Evolutionary conservation across 1,140 invertebrate genomes (phyloP).

Genomic region (Hyphantria cunea): DNA sequence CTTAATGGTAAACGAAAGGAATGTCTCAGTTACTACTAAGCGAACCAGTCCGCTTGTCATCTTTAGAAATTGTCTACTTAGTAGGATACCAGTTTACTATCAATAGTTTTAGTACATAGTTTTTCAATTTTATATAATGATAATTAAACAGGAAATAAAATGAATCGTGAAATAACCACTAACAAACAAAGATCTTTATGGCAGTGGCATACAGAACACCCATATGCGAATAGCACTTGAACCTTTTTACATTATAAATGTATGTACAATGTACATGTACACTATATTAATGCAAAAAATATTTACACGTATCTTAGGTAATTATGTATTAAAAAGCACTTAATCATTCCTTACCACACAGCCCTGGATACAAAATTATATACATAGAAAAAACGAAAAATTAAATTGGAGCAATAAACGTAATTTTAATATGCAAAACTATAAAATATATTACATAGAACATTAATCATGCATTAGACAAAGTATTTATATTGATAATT

Average conservation of each 20-base stretch:
- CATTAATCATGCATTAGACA: constrained; percentile 32
- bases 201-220: constrained; percentile 74
- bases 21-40: constrained; percentile 38
- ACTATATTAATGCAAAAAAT: constrained; percentile 74
- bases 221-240: constrained; percentile 73
- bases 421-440: constrained; percentile 37
- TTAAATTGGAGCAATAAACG: constrained; percentile 23
- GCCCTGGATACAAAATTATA: constrained; percentile 23
- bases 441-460: constrained; percentile 30
- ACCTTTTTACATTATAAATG: constrained; percentile 63
- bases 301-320: constrained; percentile 70
- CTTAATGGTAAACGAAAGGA: constrained; percentile 40
- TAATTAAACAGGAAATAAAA: constrained; percentile 32
- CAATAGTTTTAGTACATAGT: constrained; percentile 25
- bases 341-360: constrained; percentile 55
- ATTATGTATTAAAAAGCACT: constrained; percentile 70
- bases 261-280: constrained; percentile 73
- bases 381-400: constrained; percentile 17
- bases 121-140: constrained; percentile 39
- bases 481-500: constrained; percentile 33
- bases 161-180: constrained; percentile 3
- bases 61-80: constrained; percentile 45
- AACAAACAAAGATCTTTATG: constrained; percentile 53
- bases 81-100: constrained; percentile 39
- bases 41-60: constrained; percentile 54